Evolutionary conservation across 2,113 vertebrate species (phyloP), one percentile per base, ranked within the genome.

Genomic region (Anolis carolinensis): DNA sequence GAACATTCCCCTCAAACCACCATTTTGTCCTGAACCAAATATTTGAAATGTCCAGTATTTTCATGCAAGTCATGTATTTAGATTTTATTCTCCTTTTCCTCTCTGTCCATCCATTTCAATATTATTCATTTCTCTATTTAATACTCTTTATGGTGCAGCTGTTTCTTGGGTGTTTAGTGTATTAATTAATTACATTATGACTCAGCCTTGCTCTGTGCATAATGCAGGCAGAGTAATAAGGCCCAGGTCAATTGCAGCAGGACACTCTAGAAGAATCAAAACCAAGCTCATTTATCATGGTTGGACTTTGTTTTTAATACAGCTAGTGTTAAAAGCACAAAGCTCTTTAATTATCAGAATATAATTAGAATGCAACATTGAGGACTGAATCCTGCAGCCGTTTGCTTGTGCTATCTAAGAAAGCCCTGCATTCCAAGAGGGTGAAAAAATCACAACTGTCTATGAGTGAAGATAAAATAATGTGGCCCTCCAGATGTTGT

Each of bases 61-160:
- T 36, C 32, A 39, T 73, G 72, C 68, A 72, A 36, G 68, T 13
- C 48, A 14, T 32, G 18, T 25, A 6, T 78, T 81, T 68, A 81
- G 77, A 39, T 67, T 74, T 81, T 27, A 65, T 72, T 73, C 48
- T 32, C 36, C 21, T 48, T 62, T 85, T n/a, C 68, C 63, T 85
- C 83, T 76, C 63, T 70, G 62, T 30, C 23, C 52, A 30, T 0
- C 1, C 68, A 52, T 80, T 67, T 1, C 0, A 44, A 48, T 14
- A 39, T 44, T 62, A 36, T 62, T 80, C 77, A 72, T 86, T 79
- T 79, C 36, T 67, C 59, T 76, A 21, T 48, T 85, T 30, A 30
- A 36, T 0, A 0, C 21, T 59, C 55, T 23, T 11, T 0, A 0
- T 25, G 1, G 1, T 1, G 27, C 9, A 30, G 0, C 0, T 27